Conservation (phyloP, 2,113 vertebrate species). For the Grantiella picta region DNA sequence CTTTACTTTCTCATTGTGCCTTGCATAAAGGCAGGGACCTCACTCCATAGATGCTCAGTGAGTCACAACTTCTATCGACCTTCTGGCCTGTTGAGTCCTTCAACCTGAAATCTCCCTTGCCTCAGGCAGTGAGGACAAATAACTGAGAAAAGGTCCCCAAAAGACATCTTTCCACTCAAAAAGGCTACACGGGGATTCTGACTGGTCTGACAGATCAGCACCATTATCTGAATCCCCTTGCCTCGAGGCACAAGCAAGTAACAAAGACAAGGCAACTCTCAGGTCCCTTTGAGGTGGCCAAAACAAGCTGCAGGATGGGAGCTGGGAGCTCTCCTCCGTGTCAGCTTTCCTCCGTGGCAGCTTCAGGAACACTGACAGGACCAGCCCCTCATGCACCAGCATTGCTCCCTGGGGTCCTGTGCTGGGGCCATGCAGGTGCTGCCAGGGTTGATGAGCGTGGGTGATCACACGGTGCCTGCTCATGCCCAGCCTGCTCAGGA, state of each 20-base stretch:
- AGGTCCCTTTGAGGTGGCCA: neutral
- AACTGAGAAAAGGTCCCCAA: neutral
- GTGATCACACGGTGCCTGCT: fast-evolving
- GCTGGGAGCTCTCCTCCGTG: neutral
- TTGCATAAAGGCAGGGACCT: neutral
- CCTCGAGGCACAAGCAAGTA: neutral
- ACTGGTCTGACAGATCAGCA: neutral
- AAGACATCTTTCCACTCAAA: neutral
- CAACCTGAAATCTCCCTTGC: neutral
- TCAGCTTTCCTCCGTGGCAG: neutral
- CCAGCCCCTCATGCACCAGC: neutral
- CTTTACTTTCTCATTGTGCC: neutral
- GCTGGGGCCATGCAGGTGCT: fast-evolving
- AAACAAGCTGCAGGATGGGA: neutral
- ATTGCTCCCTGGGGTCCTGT: fast-evolving
- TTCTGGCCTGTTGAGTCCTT: neutral
- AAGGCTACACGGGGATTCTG: neutral
- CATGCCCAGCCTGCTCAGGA: neutral
- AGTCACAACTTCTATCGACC: neutral
- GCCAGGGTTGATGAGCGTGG: fast-evolving
- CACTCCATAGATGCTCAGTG: neutral
- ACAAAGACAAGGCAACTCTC: neutral
- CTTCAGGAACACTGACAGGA: fast-evolving
- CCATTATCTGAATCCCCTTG: neutral
- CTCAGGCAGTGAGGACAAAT: neutral